A percentile compares a stretch with the other conserved stretches of the same genome.
These are phyloP conservation scores for Chelonoidis abingdonii DNA, from an alignment of 2,113 vertebrate genomes.

Conservation along the genomic window DNA sequence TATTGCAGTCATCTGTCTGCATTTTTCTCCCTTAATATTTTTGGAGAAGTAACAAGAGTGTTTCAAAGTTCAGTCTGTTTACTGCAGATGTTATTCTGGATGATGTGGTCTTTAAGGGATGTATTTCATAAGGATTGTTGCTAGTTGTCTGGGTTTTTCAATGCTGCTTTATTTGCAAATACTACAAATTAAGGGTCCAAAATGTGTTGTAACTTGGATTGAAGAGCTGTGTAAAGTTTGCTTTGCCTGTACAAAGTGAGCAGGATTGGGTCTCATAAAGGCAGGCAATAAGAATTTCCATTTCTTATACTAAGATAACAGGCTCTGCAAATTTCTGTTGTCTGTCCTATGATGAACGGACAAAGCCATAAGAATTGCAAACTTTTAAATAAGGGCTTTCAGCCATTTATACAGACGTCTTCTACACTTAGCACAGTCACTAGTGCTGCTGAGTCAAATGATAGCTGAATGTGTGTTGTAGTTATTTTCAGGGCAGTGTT, in stretches of 20 bases:
- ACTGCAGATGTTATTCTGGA: background rate
- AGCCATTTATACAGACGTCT: background rate
- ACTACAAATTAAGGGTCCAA: background rate
- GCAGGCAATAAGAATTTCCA: background rate
- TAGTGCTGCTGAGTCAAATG: background rate
- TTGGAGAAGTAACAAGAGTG: background rate
- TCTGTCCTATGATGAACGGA: background rate
- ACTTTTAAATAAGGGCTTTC: background rate
- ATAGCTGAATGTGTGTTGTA: background rate
- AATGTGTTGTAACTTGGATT: background rate
- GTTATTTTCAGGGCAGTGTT: background rate
- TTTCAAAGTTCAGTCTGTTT: background rate
- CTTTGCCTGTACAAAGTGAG: background rate
- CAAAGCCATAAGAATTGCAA: background rate
- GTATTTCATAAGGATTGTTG: background rate
- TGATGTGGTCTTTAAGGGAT: background rate
- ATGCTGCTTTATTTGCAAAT: background rate
- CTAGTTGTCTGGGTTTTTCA: background rate
- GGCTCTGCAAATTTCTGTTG: background rate
- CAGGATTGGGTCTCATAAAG: background rate
- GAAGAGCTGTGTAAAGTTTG: background rate
- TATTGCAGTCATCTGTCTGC: background rate
- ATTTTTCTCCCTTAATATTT: background rate
- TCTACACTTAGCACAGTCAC: background rate
- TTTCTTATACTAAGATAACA: background rate